phyloP scores from a whole-genome alignment of 2,888 invertebrate species.

The Luperina nickerlii region DNA sequence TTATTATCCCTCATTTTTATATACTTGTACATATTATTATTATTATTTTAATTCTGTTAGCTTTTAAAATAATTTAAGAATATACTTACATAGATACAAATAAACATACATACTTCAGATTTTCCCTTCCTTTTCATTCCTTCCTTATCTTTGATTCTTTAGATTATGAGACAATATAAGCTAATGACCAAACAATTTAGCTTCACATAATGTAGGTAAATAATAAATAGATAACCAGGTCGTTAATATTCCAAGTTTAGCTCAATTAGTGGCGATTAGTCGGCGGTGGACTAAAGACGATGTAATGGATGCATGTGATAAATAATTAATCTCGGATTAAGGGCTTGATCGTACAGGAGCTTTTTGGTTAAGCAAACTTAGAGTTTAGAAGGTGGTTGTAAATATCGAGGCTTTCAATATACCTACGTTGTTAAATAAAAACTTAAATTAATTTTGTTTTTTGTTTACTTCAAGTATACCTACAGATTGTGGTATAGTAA shows the following conservation, averaged over 20 bases:
- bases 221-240: slow-evolving; percentile 11
- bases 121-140: too few relatives aligned
- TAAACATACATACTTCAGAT: too few relatives aligned
- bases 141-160: too few relatives aligned
- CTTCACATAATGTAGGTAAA: background rate
- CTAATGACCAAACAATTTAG: background rate
- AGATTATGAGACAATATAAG: background rate
- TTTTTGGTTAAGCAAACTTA: slow-evolving; percentile 24
- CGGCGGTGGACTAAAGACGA: slow-evolving; percentile 26
- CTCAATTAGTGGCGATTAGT: slow-evolving; percentile 50
- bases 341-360: background rate
- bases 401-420: background rate
- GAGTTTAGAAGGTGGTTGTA: background rate
- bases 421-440: background rate
- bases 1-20: too few relatives aligned
- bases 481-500: background rate
- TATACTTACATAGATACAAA: too few relatives aligned
- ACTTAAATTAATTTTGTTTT: too few relatives aligned
- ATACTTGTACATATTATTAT: too few relatives aligned
- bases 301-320: slow-evolving; percentile 41
- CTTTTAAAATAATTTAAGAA: too few relatives aligned
- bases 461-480: background rate
- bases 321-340: slow-evolving; percentile 46
- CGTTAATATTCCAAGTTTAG: slow-evolving; percentile 41
- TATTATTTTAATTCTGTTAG: too few relatives aligned